phyloP scores from a whole-genome alignment of 2,113 vertebrate species.

The Myocastor coypus region DNA sequence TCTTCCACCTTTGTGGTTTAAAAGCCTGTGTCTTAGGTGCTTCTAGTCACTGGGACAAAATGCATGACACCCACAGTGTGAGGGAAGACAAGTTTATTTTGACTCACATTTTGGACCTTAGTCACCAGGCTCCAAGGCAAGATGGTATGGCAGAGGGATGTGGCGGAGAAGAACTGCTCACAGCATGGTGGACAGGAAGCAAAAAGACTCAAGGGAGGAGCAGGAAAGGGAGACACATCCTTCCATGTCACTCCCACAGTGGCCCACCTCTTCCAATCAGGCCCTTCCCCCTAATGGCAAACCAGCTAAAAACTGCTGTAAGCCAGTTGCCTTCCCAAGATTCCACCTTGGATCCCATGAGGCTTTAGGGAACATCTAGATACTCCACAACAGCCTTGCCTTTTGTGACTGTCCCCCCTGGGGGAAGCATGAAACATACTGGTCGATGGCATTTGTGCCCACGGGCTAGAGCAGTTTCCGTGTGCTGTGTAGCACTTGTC shows the following conservation, averaged over 20 bases:
- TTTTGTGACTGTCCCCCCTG: neutral
- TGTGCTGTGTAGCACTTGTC: neutral
- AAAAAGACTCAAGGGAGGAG: neutral
- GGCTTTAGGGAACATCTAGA: neutral
- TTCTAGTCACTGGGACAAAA: neutral
- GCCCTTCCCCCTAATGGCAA: neutral
- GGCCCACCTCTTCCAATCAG: neutral
- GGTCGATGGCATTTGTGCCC: neutral
- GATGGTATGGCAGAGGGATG: neutral
- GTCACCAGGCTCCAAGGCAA: neutral
- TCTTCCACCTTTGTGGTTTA: neutral
- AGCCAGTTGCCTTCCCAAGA: neutral
- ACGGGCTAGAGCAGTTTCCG: neutral
- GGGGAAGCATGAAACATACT: neutral
- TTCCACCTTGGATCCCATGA: neutral
- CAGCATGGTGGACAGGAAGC: neutral
- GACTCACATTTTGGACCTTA: neutral
- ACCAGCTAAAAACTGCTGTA: neutral
- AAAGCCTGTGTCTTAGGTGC: neutral
- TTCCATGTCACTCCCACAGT: neutral
- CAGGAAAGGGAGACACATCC: neutral
- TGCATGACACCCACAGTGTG: neutral
- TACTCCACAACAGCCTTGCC: neutral
- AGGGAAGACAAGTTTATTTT: neutral
- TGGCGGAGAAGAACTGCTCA: neutral